These are phyloP conservation scores for Harlomillsia oculata DNA, from an alignment of 1,140 invertebrate genomes.

Conservation along the genomic window DNA sequence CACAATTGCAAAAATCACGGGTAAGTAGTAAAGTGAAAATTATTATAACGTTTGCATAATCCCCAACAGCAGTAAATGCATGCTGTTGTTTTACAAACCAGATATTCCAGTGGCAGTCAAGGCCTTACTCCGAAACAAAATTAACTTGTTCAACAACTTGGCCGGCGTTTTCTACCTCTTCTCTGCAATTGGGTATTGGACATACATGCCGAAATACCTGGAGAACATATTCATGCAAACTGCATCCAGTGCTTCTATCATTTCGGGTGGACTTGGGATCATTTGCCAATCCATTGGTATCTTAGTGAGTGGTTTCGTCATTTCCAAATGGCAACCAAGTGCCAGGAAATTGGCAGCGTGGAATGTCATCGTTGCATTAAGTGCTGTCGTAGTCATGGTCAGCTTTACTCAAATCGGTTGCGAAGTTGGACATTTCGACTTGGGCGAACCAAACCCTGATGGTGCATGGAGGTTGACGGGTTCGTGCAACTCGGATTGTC, in stretches of 20 bases:
- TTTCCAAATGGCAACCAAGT: conserved; percentile 57
- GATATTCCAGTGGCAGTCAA: conserved; percentile 16
- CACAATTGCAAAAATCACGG: conserved; percentile 12
- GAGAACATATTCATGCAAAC: conserved; percentile 63
- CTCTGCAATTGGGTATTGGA: conserved; percentile 59
- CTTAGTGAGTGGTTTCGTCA: conserved; percentile 54
- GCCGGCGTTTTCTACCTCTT: conserved; percentile 53
- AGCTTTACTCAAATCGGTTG: conserved; percentile 52
- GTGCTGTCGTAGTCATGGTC: conserved; percentile 35
- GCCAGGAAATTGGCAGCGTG: conserved; percentile 58
- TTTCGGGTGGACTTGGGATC: conserved; percentile 47
- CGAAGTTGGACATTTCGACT: conserved; percentile 28
- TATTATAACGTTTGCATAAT: too few species aligned
- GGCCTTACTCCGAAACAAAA: conserved; percentile 15
- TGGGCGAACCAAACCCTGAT: conserved; percentile 4
- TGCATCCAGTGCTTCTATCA: conserved; percentile 54
- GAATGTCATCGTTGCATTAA: conserved; percentile 58
- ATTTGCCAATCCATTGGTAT: conserved; percentile 56
- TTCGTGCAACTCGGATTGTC: conserved; percentile 35
- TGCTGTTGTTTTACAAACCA: neutral
- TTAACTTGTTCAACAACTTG: conserved; percentile 23
- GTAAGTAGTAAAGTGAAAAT: too few species aligned
- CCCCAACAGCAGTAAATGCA: neutral
- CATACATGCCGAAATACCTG: conserved; percentile 65
- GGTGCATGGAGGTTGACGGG: conserved; percentile 21